These are phyloP conservation scores for Tigriopus japonicus DNA, from an alignment of 1,140 invertebrate species.

Conservation along the genomic window DNA sequence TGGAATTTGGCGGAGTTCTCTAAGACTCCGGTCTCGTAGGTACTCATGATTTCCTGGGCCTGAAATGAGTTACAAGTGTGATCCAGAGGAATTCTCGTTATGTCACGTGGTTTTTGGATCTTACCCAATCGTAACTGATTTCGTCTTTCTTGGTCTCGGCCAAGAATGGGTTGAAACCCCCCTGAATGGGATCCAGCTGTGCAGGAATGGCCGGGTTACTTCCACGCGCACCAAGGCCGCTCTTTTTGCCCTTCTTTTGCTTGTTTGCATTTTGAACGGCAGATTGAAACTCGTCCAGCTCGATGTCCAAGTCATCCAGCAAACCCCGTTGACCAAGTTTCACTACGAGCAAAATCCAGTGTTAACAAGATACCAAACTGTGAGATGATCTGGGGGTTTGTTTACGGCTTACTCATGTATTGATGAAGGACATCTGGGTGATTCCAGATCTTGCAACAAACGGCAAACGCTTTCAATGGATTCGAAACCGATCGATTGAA, in stretches of 20 bases:
- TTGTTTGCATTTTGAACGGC: neutral
- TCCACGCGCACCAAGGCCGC: too few relatives aligned
- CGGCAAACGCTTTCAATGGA: conserved; percentile 90
- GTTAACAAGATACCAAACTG: too few relatives aligned
- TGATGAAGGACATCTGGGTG: conserved; percentile 92
- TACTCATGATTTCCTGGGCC: conserved; percentile 64
- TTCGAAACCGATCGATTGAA: conserved; percentile 66
- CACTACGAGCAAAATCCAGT: too few relatives aligned
- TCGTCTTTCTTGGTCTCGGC: conserved; percentile 15
- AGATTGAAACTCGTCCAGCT: conserved; percentile 51
- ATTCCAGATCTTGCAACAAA: conserved; percentile 99
- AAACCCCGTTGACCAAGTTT: too few relatives aligned
- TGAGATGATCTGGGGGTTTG: too few relatives aligned
- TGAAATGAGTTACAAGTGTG: conserved; percentile 22
- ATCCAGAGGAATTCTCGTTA: neutral
- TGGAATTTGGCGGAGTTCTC: conserved; percentile 91
- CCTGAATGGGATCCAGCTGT: too few relatives aligned
- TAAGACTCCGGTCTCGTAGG: conserved; percentile 67
- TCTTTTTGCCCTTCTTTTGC: neutral
- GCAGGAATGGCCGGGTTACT: too few relatives aligned
- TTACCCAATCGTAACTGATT: conserved; percentile 29
- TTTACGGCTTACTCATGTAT: conserved; percentile 67
- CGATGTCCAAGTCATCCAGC: conserved; percentile 53
- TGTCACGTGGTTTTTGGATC: neutral
- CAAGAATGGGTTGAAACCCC: too few relatives aligned